Conservation (phyloP, 2,113 vertebrate species). For the Pteruthius melanotis region DNA sequence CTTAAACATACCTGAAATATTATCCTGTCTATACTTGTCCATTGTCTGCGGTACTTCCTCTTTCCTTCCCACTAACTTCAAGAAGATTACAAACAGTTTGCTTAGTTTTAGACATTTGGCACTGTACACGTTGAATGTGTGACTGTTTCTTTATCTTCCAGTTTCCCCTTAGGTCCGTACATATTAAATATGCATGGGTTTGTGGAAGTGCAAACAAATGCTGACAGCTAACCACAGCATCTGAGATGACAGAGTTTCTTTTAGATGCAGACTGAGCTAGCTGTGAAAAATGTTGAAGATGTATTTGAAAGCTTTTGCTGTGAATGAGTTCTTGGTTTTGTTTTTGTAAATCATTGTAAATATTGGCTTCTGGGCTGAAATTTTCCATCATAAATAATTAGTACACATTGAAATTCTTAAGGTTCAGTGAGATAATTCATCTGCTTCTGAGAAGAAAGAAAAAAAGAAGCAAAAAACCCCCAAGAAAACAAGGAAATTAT, state of each 20-base stretch:
- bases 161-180: neutral
- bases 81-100: neutral
- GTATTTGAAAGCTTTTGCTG: neutral
- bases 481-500: neutral
- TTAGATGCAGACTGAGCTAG: neutral
- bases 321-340: neutral
- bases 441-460: neutral
- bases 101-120: neutral
- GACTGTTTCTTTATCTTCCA: neutral
- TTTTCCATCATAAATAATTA: neutral
- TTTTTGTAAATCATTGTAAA: neutral
- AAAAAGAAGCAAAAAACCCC: accelerated
- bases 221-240: neutral
- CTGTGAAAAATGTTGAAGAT: neutral
- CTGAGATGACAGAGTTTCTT: neutral
- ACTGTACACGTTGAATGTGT: neutral
- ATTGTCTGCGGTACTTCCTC: neutral
- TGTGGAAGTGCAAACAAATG: neutral
- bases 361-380: neutral
- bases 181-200: neutral
- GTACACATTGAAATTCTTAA: neutral
- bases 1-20: neutral
- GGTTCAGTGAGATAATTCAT: neutral
- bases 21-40: neutral
- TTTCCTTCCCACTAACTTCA: neutral